Conservation (phyloP, 1,140 invertebrate species). For the Saxidomus purpurata region DNA sequence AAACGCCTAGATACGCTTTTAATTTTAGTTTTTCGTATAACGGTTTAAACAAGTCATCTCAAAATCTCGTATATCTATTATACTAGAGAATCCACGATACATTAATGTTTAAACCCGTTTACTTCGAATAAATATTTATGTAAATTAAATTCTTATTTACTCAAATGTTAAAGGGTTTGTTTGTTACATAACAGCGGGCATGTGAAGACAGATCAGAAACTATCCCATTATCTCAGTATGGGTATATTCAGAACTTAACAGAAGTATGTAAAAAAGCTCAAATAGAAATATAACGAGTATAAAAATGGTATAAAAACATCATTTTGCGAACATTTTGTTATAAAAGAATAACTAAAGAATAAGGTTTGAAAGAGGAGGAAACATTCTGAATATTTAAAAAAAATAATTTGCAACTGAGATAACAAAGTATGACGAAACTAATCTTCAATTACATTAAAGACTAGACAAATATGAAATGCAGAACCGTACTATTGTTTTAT, state of each 20-base stretch:
- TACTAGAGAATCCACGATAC: not conserved
- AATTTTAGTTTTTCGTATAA: constrained; percentile 52
- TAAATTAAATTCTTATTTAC: constrained; percentile 27
- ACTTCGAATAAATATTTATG: constrained; percentile 32
- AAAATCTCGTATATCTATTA: not conserved
- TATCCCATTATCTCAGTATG: constrained; percentile 7
- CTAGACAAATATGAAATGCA: too few relatives aligned
- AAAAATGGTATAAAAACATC: too few relatives aligned
- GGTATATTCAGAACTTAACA: not conserved
- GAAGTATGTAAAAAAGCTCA: not conserved
- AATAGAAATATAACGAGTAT: not conserved
- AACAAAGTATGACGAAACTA: too few relatives aligned
- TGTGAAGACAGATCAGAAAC: not conserved
- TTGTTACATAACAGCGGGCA: constrained; percentile 16
- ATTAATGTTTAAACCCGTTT: constrained; percentile 35
- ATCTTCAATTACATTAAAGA: too few relatives aligned
- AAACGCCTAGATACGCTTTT: constrained; percentile 52
- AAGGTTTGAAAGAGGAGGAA: too few relatives aligned
- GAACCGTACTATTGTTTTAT: too few relatives aligned
- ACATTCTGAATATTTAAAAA: too few relatives aligned
- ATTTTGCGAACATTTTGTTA: too few relatives aligned
- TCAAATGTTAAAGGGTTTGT: not conserved
- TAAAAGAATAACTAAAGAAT: too few relatives aligned
- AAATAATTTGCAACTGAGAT: too few relatives aligned
- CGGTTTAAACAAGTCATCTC: constrained; percentile 3